phyloP scores from a whole-genome alignment of 2,113 vertebrate species.

The Ophthalmolycus amberensis region DNA sequence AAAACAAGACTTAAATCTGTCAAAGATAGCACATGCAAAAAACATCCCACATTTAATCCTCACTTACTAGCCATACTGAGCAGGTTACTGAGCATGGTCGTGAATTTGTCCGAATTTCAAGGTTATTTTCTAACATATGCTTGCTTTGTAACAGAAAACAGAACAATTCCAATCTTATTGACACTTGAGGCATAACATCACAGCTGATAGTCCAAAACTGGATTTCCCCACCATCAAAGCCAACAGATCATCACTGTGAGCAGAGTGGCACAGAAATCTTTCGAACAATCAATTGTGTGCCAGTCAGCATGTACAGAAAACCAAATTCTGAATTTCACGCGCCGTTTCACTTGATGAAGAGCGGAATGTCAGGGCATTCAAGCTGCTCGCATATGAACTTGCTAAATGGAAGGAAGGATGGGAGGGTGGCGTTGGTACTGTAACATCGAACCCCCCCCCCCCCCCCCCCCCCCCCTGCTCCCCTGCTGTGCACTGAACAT shows the following conservation, averaged over 20 bases:
- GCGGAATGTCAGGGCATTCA: constrained; percentile 9
- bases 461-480: background rate
- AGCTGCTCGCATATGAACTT: constrained; percentile 29
- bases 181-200: constrained; percentile 28
- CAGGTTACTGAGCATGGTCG: background rate
- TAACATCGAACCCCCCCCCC: constrained; percentile 37
- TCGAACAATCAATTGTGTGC: constrained; percentile 53
- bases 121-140: background rate
- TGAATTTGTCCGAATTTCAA: background rate
- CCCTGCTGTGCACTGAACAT: constrained; percentile 46
- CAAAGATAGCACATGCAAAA: background rate
- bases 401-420: constrained; percentile 36
- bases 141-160: background rate
- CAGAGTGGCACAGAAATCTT: constrained; percentile 56
- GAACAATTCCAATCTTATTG: background rate
- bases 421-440: constrained; percentile 35
- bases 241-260: constrained; percentile 47
- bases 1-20: constrained; percentile 3
- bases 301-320: constrained; percentile 32
- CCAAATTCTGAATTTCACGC: constrained; percentile 51
- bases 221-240: constrained; percentile 57
- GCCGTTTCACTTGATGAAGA: constrained; percentile 47
- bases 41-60: background rate
- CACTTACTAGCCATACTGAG: background rate
- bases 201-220: constrained; percentile 36